phyloP scores from a whole-genome alignment of 2,888 invertebrate genomes.

The Oxycera nigricornis region DNA sequence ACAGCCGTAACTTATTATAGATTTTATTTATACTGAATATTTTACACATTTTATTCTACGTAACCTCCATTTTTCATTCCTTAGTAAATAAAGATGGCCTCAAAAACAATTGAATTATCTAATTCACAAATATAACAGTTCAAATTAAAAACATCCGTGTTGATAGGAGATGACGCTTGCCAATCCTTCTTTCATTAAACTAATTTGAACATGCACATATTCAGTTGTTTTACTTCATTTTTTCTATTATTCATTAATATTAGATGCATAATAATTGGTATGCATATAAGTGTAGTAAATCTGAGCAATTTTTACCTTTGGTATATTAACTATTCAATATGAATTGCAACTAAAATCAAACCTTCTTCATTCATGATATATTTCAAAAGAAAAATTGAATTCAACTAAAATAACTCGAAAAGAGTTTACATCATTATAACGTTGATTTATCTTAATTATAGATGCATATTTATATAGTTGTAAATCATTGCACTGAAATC shows the following conservation, averaged over 20 bases:
- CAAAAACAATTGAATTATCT: slow-evolving; percentile 3
- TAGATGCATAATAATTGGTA: not conserved
- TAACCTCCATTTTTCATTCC: slow-evolving; percentile 16
- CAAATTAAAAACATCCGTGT: slow-evolving; percentile 30
- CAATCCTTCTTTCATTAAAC: not conserved
- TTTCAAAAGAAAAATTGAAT: slow-evolving; percentile 18
- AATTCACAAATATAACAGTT: slow-evolving; percentile 2
- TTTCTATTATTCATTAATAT: slow-evolving; percentile 6
- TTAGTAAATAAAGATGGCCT: slow-evolving; percentile 36
- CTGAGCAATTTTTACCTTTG: slow-evolving; percentile 42
- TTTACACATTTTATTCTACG: slow-evolving; percentile 15
- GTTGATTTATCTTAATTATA: too few species aligned
- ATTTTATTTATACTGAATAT: slow-evolving; percentile 18
- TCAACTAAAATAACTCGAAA: slow-evolving; percentile 29
- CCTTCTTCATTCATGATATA: not conserved
- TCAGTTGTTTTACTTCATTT: slow-evolving; percentile 1
- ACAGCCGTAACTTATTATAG: not conserved
- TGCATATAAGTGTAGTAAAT: slow-evolving; percentile 27
- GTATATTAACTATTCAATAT: slow-evolving; percentile 44
- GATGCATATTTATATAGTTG: slow-evolving; percentile 16
- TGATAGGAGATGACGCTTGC: not conserved
- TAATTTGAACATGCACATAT: slow-evolving; percentile 20
- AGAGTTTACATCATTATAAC: slow-evolving; percentile 19
- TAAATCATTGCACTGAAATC: slow-evolving; percentile 36
- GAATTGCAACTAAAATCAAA: slow-evolving; percentile 43